Percentiles rank a stretch among this genome's conserved stretches.
phyloP scores from a whole-genome alignment of 1,140 invertebrate species.

The Cotesia typhae region DNA sequence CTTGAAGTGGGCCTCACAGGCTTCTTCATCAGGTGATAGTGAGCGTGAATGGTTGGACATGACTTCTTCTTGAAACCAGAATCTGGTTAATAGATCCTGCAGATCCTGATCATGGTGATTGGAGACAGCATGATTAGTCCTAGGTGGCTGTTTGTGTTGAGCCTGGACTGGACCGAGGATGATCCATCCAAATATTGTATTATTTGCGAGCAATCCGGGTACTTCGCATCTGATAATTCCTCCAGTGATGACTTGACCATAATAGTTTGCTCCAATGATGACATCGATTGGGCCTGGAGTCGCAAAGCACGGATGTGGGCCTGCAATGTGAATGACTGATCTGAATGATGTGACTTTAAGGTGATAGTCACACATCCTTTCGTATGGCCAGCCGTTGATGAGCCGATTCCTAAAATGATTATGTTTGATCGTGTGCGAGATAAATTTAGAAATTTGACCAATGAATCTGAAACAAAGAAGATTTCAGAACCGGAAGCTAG shows the following conservation, averaged over 20 bases:
- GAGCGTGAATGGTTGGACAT: no score
- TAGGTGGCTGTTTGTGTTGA: neutral
- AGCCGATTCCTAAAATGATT: no score
- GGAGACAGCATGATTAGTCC: neutral
- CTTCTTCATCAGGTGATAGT: conserved; percentile 31
- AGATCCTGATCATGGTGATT: neutral
- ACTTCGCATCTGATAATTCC: neutral
- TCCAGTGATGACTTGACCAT: neutral
- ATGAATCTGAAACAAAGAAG: no score
- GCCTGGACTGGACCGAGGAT: neutral
- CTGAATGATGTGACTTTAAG: neutral
- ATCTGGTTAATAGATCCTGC: conserved; percentile 11
- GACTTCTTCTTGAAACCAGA: conserved; percentile 31
- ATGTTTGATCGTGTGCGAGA: no score
- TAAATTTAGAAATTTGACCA: no score
- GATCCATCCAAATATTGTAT: neutral
- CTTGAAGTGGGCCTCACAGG: conserved; percentile 30
- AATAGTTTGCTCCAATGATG: conserved; percentile 6
- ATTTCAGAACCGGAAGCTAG: no score
- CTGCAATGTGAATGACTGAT: neutral
- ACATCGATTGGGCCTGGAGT: neutral
- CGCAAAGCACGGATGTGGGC: conserved; percentile 6
- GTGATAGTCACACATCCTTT: no score
- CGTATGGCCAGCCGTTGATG: no score
- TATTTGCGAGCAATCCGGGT: neutral